Evolutionary conservation across 2,888 invertebrate genomes (phyloP).

Genomic region (Pecten maximus): DNA sequence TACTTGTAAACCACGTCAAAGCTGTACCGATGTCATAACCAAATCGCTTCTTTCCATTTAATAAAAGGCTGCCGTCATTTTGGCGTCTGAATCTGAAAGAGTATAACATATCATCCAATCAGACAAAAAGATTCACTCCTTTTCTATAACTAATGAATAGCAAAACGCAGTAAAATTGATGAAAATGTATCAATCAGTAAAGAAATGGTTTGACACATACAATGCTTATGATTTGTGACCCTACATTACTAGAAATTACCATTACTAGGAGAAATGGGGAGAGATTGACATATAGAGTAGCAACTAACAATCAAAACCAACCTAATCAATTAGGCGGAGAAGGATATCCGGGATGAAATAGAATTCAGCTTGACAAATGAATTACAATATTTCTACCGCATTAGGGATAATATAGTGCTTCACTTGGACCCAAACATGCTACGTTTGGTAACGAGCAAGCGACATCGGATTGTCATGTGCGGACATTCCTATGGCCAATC

Average conservation of each 20-base stretch:
- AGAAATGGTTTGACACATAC: conserved; percentile 33
- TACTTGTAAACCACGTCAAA: neutral
- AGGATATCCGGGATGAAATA: conserved; percentile 33
- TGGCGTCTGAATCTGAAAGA: neutral
- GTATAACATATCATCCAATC: neutral
- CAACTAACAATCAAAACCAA: conserved; percentile 33
- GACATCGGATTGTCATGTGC: conserved; percentile 4
- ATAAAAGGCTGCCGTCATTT: conserved; percentile 2
- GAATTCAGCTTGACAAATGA: conserved; percentile 32
- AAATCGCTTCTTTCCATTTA: neutral
- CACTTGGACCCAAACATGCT: conserved; percentile 2
- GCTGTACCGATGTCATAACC: neutral
- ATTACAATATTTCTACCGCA: conserved; percentile 33
- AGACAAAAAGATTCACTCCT: conserved; percentile 19
- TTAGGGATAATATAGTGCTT: conserved; percentile 7
- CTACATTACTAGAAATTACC: conserved; percentile 23
- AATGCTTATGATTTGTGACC: conserved; percentile 26
- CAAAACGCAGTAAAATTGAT: conserved; percentile 33
- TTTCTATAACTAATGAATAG: conserved; percentile 33
- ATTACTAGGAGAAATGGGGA: conserved; percentile 30
- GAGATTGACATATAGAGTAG: conserved; percentile 30
- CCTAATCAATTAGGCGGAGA: conserved; percentile 31
- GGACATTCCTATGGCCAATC: neutral
- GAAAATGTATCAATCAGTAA: conserved; percentile 23
- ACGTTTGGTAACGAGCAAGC: neutral